A percentile compares a stretch with the other conserved stretches of the same genome.
Evolutionary conservation across 2,888 invertebrate genomes (phyloP).

Genomic region (Papilio elwesi): DNA sequence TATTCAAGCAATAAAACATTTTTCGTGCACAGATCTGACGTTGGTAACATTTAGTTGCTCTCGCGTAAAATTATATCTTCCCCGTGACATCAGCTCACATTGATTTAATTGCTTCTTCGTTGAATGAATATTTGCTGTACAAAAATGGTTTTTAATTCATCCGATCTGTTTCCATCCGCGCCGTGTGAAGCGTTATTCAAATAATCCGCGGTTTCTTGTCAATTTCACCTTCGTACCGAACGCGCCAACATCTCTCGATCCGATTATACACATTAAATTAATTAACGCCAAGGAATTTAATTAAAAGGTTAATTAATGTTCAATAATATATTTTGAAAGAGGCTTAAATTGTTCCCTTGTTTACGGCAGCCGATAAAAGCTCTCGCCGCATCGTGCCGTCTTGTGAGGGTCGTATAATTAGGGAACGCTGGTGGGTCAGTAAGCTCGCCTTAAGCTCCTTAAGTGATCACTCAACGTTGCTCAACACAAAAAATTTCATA

Average conservation of each 20-base stretch:
- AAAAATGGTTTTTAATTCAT: neutral
- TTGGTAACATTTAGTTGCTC: too few species aligned
- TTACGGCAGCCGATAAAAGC: constrained; percentile 7
- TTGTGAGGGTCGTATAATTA: constrained; percentile 6
- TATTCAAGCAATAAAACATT: neutral
- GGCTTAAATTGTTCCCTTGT: constrained; percentile 22
- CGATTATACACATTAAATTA: constrained; percentile 17
- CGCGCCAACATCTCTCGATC: constrained; percentile 4
- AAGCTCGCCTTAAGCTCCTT: neutral
- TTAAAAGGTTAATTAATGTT: constrained; percentile 20
- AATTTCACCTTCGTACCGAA: neutral
- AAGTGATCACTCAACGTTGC: constrained; percentile 9
- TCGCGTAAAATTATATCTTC: too few species aligned
- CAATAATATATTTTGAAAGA: constrained; percentile 19
- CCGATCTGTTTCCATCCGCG: neutral
- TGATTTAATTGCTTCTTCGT: too few species aligned
- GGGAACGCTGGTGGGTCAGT: neutral
- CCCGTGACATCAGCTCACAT: too few species aligned
- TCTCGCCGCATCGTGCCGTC: constrained; percentile 8
- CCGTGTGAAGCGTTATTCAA: neutral
- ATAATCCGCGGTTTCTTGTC: neutral
- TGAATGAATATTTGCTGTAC: too few species aligned
- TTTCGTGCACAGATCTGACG: too few species aligned
- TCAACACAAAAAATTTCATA: neutral
- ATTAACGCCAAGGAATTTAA: constrained; percentile 11